A percentile compares a stretch with the other conserved stretches of the same genome.
phyloP scores from a whole-genome alignment of 2,888 invertebrate genomes.

The Capitulum mitella region DNA sequence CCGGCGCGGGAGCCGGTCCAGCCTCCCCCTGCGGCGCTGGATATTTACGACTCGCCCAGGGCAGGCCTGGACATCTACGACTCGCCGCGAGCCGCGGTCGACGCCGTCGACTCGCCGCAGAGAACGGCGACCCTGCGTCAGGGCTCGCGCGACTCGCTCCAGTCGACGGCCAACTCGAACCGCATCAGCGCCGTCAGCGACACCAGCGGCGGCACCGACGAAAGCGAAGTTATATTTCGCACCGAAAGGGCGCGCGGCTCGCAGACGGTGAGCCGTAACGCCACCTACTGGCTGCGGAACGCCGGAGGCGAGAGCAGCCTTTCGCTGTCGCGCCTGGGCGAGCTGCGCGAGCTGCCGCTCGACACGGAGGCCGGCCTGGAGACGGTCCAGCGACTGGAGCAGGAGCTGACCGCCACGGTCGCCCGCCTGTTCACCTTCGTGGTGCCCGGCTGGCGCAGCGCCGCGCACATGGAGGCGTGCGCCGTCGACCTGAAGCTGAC shows the following conservation, averaged over 20 bases:
- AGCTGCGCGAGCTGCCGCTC: slow-evolving; percentile 51
- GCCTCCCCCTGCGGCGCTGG: slow-evolving; percentile 46
- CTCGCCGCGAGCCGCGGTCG: slow-evolving; percentile 27
- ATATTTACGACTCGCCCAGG: slow-evolving; percentile 34
- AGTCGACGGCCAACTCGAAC: slow-evolving; percentile 34
- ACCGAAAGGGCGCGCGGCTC: neutral
- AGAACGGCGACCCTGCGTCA: neutral
- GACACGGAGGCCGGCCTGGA: slow-evolving; percentile 69
- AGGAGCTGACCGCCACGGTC: slow-evolving; percentile 73
- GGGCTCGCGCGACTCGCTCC: slow-evolving; percentile 28
- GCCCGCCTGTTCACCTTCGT: slow-evolving; percentile 67
- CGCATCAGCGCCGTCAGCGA: slow-evolving; percentile 28
- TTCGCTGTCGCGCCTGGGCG: slow-evolving; percentile 31
- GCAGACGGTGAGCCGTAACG: neutral
- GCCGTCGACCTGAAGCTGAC: slow-evolving; percentile 76
- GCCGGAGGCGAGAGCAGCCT: neutral
- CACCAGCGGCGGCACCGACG: neutral
- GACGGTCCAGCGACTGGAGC: slow-evolving; percentile 62
- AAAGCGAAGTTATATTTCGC: neutral
- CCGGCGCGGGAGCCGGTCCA: slow-evolving; percentile 18
- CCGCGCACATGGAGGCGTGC: slow-evolving; percentile 66
- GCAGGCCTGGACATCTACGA: slow-evolving; percentile 32
- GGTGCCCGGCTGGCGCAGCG: slow-evolving; percentile 68
- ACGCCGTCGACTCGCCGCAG: slow-evolving; percentile 26
- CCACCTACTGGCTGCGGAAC: slow-evolving; percentile 19